These are phyloP conservation scores for Gymnothorax javanicus DNA, from an alignment of 2,797 vertebrate species.

Conservation along the genomic window DNA sequence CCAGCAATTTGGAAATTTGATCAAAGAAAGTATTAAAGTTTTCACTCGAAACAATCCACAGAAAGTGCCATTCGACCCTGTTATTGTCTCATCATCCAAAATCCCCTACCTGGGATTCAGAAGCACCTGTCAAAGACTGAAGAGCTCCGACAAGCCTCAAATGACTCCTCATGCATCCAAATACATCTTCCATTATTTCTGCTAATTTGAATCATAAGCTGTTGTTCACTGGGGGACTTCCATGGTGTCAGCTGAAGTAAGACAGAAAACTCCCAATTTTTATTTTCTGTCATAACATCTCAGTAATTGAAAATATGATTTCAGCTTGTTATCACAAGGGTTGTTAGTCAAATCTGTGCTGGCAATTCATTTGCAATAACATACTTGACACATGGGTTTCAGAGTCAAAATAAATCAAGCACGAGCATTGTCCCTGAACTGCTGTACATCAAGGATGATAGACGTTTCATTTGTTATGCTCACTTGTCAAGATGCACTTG, in stretches of 20 bases:
- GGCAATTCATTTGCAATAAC: neutral
- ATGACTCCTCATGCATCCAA: neutral
- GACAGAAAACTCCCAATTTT: neutral
- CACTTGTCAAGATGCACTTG: neutral
- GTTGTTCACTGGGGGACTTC: neutral
- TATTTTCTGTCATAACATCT: neutral
- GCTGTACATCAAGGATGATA: neutral
- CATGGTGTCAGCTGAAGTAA: neutral
- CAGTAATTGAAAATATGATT: neutral
- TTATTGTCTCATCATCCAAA: neutral
- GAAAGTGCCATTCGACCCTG: too few relatives aligned
- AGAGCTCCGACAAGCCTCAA: neutral
- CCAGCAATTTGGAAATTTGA: neutral
- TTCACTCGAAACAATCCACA: too few relatives aligned
- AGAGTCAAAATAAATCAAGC: neutral
- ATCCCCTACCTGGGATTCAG: neutral
- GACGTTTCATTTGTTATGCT: neutral
- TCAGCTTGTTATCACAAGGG: neutral
- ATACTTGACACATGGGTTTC: neutral
- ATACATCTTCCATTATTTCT: neutral
- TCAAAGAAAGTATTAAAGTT: neutral
- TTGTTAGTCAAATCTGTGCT: slow-evolving; percentile 3
- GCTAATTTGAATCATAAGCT: neutral
- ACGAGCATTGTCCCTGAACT: neutral
- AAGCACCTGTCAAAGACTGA: neutral